Evolutionary conservation across 2,797 vertebrate species (phyloP), one percentile per base, ranked within the genome.

Genomic region (Kryptolebias ocellatus): DNA sequence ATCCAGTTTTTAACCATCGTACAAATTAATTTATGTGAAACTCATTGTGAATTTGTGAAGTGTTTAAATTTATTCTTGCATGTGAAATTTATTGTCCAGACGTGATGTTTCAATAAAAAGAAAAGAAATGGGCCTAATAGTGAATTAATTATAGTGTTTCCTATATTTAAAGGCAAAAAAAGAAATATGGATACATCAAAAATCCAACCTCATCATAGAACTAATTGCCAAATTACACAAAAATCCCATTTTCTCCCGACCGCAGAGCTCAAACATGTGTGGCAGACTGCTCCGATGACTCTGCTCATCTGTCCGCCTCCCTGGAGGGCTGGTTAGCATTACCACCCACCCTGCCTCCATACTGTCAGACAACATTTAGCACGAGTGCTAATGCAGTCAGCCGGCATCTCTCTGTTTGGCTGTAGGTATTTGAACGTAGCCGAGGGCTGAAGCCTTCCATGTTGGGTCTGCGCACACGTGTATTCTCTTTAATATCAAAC

Each of bases 271-370:
- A 12, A 37, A 37, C 47, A 59, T 7, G 53, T 76, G 78, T 34
- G 67, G 66, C 73, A 86, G 78, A 75, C 80, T 74, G 76, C 83
- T 80, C 74, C 74, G 65, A 64, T 87, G 82, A 81, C 79, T 83
- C 77, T 67, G 79, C 76, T 80, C 1, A 70, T 84, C 85, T 76
- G 67, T 65, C 70, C 58, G 68, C 49, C 37, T 80, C 72, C 83
- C 85, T 72, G 57, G 60, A 75, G 80, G 79, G 74, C 57, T 60
- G 76, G 50, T 76, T 69, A 83, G 69, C 66, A 63, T 72, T 73
- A 74, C 37, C 74, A 77, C 52, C 77, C 59, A 51, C 65, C 49
- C 72, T 12, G 71, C 49, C 78, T 72, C 63, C 70, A 10, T 31
- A 24, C 73, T 77, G 80, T 78, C 83, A 76, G 65, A 66, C 72